Evolutionary conservation across 2,113 vertebrate genomes (phyloP), one percentile per base, ranked within the genome.

Genomic region (Hyperopisus bebe): DNA sequence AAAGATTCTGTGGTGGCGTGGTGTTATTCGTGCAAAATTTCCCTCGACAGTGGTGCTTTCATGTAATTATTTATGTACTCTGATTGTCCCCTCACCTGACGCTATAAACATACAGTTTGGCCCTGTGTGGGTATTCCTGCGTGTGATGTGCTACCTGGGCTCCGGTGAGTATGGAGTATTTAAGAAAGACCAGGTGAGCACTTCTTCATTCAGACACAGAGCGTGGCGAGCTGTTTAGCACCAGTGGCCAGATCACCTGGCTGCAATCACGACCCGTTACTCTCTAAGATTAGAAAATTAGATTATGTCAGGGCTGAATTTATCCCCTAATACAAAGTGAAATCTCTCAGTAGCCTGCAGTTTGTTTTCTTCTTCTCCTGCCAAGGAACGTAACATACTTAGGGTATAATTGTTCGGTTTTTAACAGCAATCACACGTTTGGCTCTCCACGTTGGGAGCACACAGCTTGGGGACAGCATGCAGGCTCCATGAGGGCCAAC

Each of bases 1-100:
- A 91, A 91, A 91, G 87, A 90, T 88, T 91, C 77, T 48, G 92
- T 90, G 93, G 89, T 88, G 42, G 44, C 88, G 93, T 92, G 94
- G 92, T 93, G 92, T 88, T 47, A 15, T 90, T 80, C 80, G 74
- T 90, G 90, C 91, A 93, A 90, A 92, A 92, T 92, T 92, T 93
- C 91, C 91, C 90, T 90, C 92, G 88, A 89, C 89, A 47, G 77
- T 90, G 86, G 90, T 91, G 92, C 91, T 92, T 94, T 94, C 91
- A 87, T 62, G 55, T n/a, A 62, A n/a, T 62, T 62, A 62, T n/a
- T 62, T n/a, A 62, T 62, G 88, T 11, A 86, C 91, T 19, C 27
- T 90, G 89, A 88, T 89, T 62, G 89, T 86, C 55, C 51, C 53
- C 88, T 80, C 85, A n/a, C 2, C 82, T 55, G 50, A 55, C 70